These are phyloP conservation scores for Eristalinus aeneus DNA, from an alignment of 2,888 invertebrate genomes.

Conservation along the genomic window DNA sequence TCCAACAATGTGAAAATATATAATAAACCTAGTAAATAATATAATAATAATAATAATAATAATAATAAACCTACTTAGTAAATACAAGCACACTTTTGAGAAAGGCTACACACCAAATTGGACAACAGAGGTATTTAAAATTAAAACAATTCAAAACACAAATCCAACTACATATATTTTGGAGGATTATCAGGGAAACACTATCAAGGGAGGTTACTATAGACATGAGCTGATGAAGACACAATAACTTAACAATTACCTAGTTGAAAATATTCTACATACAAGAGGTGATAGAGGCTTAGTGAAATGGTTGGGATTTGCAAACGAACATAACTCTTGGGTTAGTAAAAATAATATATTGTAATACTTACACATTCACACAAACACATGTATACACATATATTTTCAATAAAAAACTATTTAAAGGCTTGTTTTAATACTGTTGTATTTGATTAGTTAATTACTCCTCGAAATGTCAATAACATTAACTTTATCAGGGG, in stretches of 20 bases:
- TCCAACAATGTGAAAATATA: no score
- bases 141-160: slow-evolving; percentile 72
- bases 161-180: slow-evolving; percentile 72
- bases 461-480: no score
- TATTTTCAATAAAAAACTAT: no score
- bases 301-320: slow-evolving; percentile 64
- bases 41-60: no score
- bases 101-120: slow-evolving; percentile 63
- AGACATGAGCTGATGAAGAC: no score
- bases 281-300: slow-evolving; percentile 61
- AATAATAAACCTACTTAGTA: neutral
- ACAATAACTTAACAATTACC: slow-evolving; percentile 74
- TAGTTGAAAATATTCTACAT: slow-evolving; percentile 75
- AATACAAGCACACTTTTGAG: neutral
- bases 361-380: neutral
- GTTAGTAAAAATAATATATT: neutral
- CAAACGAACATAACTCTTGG: neutral
- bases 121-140: slow-evolving; percentile 74
- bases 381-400: no score
- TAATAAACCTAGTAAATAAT: neutral
- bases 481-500: no score
- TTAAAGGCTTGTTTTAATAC: no score
- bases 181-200: slow-evolving; percentile 72
- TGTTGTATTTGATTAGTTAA: no score
- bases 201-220: slow-evolving; percentile 75